These are phyloP conservation scores for Lepas anatifera DNA, from an alignment of 2,888 invertebrate species.

Conservation along the genomic window DNA sequence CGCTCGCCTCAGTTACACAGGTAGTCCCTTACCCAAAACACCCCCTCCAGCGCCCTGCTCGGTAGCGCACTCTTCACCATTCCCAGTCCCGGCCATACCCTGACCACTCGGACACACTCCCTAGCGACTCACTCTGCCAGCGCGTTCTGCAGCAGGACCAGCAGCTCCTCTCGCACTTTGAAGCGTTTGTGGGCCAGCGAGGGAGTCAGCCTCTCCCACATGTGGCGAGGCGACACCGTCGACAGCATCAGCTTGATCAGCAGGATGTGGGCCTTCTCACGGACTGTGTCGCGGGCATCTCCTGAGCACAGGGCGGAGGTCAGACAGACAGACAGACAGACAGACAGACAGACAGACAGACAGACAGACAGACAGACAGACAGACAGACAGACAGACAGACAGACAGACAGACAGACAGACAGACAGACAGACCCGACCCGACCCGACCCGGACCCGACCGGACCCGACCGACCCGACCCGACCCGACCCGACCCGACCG, in stretches of 20 bases:
- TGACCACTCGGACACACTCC: too few species aligned
- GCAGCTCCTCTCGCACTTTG: conserved; percentile 78
- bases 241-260: conserved; percentile 59
- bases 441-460: too few species aligned
- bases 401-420: conserved; percentile 11
- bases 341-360: conserved; percentile 13
- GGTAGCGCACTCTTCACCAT: not conserved
- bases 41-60: not conserved
- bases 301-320: too few species aligned
- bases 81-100: too few species aligned
- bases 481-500: too few species aligned
- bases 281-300: conserved; percentile 49
- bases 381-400: conserved; percentile 9
- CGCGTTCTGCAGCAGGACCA: conserved; percentile 66
- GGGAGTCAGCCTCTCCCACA: conserved; percentile 56
- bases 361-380: conserved; percentile 11
- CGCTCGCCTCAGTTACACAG: too few species aligned
- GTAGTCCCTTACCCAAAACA: too few species aligned
- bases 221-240: conserved; percentile 51
- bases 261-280: conserved; percentile 60
- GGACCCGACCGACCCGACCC: too few species aligned
- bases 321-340: conserved; percentile 11
- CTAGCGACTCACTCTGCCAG: conserved; percentile 60
- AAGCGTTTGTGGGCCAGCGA: conserved; percentile 80
- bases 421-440: conserved; percentile 10